Evolutionary conservation across 2,797 vertebrate genomes (phyloP).

Genomic region (Prunella strophiata): DNA sequence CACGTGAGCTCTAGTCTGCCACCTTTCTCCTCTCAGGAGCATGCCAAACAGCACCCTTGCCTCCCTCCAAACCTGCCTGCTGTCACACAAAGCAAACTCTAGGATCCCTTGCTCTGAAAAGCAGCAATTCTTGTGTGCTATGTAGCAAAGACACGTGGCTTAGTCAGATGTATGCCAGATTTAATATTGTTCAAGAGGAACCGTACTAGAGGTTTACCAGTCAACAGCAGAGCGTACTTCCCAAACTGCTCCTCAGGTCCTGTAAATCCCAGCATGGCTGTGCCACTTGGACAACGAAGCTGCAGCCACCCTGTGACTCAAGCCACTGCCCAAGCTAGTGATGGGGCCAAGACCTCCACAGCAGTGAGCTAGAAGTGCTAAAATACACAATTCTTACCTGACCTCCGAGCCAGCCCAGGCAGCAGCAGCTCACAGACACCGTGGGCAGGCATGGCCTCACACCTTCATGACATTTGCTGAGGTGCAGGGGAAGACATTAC

Average conservation of each 20-base stretch:
- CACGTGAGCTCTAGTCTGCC: constrained; percentile 48
- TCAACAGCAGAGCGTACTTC: neutral
- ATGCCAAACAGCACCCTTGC: neutral
- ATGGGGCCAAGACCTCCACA: neutral
- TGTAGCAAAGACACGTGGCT: neutral
- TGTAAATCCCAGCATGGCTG: neutral
- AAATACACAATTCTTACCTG: neutral
- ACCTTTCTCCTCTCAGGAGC: constrained; percentile 9
- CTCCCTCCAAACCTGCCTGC: neutral
- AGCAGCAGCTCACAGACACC: neutral
- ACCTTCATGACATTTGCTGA: neutral
- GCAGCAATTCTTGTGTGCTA: neutral
- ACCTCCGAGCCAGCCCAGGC: neutral
- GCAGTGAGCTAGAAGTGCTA: neutral
- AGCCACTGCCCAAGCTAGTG: neutral
- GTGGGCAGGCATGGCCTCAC: neutral
- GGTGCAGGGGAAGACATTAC: neutral
- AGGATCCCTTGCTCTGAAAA: neutral
- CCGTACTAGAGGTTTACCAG: neutral
- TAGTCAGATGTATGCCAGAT: neutral
- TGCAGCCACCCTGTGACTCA: neutral
- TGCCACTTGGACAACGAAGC: neutral
- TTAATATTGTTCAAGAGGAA: neutral
- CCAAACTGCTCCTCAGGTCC: neutral
- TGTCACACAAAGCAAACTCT: neutral